phyloP scores from a whole-genome alignment of 2,797 vertebrate genomes.

The Thaleichthys pacificus region DNA sequence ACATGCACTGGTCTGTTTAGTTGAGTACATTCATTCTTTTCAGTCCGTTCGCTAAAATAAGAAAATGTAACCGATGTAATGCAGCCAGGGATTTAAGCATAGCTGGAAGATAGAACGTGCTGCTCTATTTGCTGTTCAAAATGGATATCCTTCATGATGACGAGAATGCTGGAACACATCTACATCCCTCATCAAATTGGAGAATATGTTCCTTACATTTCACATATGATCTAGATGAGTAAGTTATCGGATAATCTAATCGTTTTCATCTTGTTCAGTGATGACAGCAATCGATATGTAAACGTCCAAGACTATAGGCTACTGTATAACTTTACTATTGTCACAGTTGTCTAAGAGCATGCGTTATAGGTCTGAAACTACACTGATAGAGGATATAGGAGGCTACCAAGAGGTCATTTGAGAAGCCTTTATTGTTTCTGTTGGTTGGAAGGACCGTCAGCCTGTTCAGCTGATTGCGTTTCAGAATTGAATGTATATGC shows the following conservation, averaged over 20 bases:
- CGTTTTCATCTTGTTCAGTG: too few relatives aligned
- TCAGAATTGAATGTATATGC: conserved; percentile 22
- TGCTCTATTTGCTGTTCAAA: too few relatives aligned
- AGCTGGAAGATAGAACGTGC: neutral
- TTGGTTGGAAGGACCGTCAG: neutral
- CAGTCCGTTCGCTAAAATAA: neutral
- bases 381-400: neutral
- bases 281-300: too few relatives aligned
- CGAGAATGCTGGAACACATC: neutral
- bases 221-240: too few relatives aligned
- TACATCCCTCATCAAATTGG: too few relatives aligned
- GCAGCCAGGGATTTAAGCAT: neutral
- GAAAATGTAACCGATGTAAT: neutral
- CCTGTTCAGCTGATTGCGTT: too few relatives aligned
- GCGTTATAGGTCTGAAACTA: too few relatives aligned
- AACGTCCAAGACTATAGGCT: too few relatives aligned
- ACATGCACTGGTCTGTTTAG: conserved; percentile 25
- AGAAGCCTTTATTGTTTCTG: neutral
- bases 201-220: too few relatives aligned
- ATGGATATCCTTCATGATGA: neutral
- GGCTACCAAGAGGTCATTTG: neutral
- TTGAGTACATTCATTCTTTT: neutral
- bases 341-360: too few relatives aligned
- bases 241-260: too few relatives aligned
- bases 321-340: too few relatives aligned